These are phyloP conservation scores for Pituophis catenifer DNA, from an alignment of 2,113 vertebrate species.

Conservation along the genomic window DNA sequence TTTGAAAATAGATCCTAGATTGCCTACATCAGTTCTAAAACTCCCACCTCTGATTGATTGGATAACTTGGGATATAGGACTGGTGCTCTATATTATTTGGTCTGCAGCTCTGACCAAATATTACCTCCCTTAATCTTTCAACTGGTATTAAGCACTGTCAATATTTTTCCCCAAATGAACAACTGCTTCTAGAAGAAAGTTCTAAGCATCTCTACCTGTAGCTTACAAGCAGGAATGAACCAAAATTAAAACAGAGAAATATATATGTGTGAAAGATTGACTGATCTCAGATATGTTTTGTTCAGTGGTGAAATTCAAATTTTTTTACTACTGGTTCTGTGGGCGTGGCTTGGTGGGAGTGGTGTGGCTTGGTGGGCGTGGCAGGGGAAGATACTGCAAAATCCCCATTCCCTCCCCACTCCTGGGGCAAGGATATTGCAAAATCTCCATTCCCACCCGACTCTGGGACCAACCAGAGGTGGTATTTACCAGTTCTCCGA, in stretches of 20 bases:
- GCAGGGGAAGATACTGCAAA: too few species aligned
- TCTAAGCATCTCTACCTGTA: not conserved
- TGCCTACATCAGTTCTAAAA: not conserved
- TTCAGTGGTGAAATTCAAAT: not conserved
- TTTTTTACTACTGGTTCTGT: too few species aligned
- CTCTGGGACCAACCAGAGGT: too few species aligned
- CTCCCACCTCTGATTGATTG: not conserved
- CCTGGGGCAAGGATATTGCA: too few species aligned
- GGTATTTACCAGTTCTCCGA: too few species aligned
- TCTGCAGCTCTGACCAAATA: not conserved
- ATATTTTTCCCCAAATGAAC: not conserved
- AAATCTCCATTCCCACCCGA: too few species aligned
- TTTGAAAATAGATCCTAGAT: not conserved
- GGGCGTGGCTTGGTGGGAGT: too few species aligned
- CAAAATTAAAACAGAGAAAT: not conserved
- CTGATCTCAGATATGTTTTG: not conserved
- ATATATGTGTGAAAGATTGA: fast-evolving
- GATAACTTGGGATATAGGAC: not conserved
- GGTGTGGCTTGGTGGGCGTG: too few species aligned
- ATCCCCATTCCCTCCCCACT: too few species aligned
- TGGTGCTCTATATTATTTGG: too few species aligned
- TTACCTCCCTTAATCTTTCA: not conserved
- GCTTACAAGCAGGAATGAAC: not conserved
- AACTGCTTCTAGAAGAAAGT: not conserved
- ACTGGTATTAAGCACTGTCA: not conserved